Base-by-base conservation (phyloP, 2,888 invertebrate genomes). In the Physocephala rufipes region DNA sequence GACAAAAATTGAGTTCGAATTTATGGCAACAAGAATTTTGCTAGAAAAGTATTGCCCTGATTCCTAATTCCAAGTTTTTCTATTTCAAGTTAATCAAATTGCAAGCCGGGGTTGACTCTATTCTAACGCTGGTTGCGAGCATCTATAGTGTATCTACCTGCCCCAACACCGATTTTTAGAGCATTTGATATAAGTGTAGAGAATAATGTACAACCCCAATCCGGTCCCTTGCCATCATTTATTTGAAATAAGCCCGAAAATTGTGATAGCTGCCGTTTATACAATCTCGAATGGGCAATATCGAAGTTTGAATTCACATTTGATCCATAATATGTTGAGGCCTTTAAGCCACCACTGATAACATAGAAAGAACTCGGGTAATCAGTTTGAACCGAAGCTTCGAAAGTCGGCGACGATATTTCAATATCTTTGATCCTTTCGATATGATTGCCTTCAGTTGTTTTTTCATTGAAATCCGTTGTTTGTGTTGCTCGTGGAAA, bases 401-500 rank as follows among this genome's bases (percentile, higher is more conserved):
- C 36, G 21, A n/a, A 26, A 13, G 58, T 58, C 28, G 30, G 3
- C 30, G 36, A 19, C 5, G 19, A 19, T 16, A 12, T 15, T 26
- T 21, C 19, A 21, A 19, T 21, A 2, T 15, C 15, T 24, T 58
- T 16, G 1, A 24, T 28, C 9, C 3, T 30, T 2, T 73, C 69
- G 62, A 75, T 77, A 71, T 76, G 71, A 63, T 30, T 21, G 12
- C 19, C 67, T 36, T 36, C 9, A 55, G 47, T 45, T 15, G 71
- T 49, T 30, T 51, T 36, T 9, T 58, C 2, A 2, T 28, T 15
- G 16, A 24, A 24, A 3, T 26, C 28, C 15, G 26, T 36, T 2
- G 85, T 85, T 76, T 85, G 85, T 21, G 85, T 86, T 65, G 78
- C 74, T 49, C 84, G 78, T 15, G 86, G 84, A 75, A 85, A 82